Base-by-base conservation (phyloP, 2,888 invertebrate genomes). In the Cheilosia variabilis region DNA sequence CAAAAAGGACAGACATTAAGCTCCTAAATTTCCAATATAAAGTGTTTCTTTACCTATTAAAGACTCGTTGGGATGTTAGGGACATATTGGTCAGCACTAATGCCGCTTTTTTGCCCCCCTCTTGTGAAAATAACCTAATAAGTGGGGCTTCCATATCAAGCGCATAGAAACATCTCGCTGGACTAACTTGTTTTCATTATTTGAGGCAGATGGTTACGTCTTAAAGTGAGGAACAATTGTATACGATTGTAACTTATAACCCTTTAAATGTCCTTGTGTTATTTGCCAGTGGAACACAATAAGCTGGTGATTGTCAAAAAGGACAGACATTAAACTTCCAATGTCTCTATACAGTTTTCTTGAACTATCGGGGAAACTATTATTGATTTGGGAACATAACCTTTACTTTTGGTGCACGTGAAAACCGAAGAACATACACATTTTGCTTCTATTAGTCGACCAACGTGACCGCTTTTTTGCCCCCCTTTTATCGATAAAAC, bases 1-100 rank as follows among this genome's bases (percentile, higher is more conserved):
- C 91, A 90, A 89, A 90, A 88, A 90, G 90, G 91, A 91, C 91
- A 88, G 69, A 92, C 69, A 92, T 47, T 66, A 89, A 89, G 72
- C 72, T 88, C 88, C 68, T 69, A 88, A 88, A 22, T 10, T 45
- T 89, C 91, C 90, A 90, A 90, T 91, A 90, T 89, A 37, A 89
- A 88, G 89, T 88, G 87, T 88, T 87, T 13, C 27, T 52, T 24
- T 22, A 13, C 15, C 2, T 52, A 17, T 53, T 4, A 27, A 31
- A 31, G 55, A 7, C 6, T 7, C 10, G 27, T 31, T 76, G 68
- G 24, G 60, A 19, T 58, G 50, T 37, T 22, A 19, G 58, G 22
- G 2, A 43, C 60, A 60, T 13, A 10, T 50, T 34, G 15, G 13
- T 22, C 82, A 87, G 88, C 87, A 89, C 19, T 4, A 31, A 5